phyloP scores from a whole-genome alignment of 2,888 invertebrate genomes.

The Stenodera caucasica region DNA sequence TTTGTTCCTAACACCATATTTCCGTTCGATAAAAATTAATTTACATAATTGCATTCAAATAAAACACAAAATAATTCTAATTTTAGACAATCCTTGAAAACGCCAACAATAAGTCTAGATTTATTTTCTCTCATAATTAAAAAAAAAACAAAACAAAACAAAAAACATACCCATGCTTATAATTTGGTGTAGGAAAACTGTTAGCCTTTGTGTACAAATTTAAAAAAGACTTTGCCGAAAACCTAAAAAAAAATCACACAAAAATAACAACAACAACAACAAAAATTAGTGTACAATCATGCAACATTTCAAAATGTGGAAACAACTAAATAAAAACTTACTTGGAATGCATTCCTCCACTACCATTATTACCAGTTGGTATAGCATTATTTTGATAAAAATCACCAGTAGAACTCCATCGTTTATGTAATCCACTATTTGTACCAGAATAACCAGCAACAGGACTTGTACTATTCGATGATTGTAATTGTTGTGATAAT shows the following conservation, averaged over 20 bases:
- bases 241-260: conserved; percentile 62
- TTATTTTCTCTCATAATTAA: neutral
- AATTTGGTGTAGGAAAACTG: conserved; percentile 61
- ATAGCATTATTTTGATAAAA: conserved; percentile 63
- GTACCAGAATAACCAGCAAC: conserved; percentile 58
- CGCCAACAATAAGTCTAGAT: neutral
- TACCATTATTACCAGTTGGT: conserved; percentile 38
- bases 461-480: conserved; percentile 63
- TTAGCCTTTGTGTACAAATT: conserved; percentile 69
- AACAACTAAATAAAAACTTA: conserved; percentile 35
- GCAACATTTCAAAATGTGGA: conserved; percentile 15
- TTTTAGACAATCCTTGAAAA: neutral
- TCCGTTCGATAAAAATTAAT: no score
- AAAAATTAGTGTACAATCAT: conserved; percentile 24
- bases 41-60: no score
- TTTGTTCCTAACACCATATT: neutral
- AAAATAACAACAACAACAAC: conserved; percentile 44
- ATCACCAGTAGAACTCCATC: conserved; percentile 85
- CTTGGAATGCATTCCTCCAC: conserved; percentile 54
- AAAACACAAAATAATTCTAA: no score
- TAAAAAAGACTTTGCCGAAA: conserved; percentile 71
- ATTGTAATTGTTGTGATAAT: conserved; percentile 55
- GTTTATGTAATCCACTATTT: conserved; percentile 63
- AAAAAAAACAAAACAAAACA: conserved; percentile 34
- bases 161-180: conserved; percentile 71